phyloP scores from a whole-genome alignment of 2,797 vertebrate species.

The Antennarius maculatus region DNA sequence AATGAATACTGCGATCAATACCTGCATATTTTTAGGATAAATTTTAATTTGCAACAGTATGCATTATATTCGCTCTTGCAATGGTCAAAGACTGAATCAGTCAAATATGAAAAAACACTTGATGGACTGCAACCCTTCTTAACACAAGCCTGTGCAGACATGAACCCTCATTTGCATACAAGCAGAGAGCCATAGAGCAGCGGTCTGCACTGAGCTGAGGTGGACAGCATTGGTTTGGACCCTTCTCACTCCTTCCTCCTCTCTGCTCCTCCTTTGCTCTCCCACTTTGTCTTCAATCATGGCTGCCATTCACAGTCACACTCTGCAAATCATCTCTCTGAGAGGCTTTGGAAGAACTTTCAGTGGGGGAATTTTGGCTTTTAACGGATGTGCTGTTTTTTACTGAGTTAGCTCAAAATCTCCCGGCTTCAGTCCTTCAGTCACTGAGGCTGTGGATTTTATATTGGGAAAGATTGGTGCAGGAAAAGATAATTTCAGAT shows the following conservation, averaged over 20 bases:
- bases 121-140: constrained; percentile 55
- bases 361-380: constrained; percentile 57
- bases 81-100: constrained; percentile 54
- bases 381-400: neutral
- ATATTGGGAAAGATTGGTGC: constrained; percentile 47
- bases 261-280: constrained; percentile 52
- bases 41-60: constrained; percentile 35
- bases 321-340: constrained; percentile 52
- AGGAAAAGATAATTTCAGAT: constrained; percentile 29
- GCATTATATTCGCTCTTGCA: constrained; percentile 24
- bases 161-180: constrained; percentile 23
- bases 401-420: constrained; percentile 66
- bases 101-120: constrained; percentile 53
- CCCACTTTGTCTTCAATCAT: constrained; percentile 51
- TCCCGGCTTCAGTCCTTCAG: constrained; percentile 58
- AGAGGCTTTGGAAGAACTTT: constrained; percentile 45
- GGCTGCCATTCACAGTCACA: constrained; percentile 61
- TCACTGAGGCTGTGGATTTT: constrained; percentile 59
- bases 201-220: constrained; percentile 69
- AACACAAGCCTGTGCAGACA: constrained; percentile 43
- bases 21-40: constrained; percentile 38
- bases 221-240: constrained; percentile 73
- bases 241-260: constrained; percentile 62
- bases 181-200: constrained; percentile 64
- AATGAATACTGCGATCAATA: constrained; percentile 36